phyloP scores from a whole-genome alignment of 2,888 invertebrate species.

The Melinopterus prodromus region DNA sequence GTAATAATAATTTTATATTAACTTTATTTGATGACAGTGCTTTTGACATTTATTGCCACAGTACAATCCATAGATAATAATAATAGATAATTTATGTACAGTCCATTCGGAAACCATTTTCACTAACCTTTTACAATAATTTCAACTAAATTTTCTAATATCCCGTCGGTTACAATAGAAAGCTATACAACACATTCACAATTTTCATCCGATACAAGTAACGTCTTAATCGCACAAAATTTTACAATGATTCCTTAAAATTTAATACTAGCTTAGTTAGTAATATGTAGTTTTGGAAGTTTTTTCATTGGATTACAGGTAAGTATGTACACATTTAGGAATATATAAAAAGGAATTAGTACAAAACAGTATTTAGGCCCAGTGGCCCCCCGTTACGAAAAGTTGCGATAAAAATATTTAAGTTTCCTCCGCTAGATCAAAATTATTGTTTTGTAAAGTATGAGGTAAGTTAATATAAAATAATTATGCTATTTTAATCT shows the following conservation, averaged over 20 bases:
- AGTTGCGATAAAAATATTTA: slow-evolving; percentile 33
- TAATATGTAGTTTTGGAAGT: slow-evolving; percentile 5
- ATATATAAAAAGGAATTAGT: slow-evolving; percentile 16
- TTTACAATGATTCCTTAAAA: not conserved
- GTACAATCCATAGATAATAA: slow-evolving; percentile 36
- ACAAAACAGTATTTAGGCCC: slow-evolving; percentile 29
- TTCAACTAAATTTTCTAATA: slow-evolving; percentile 21
- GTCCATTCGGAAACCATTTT: slow-evolving; percentile 37
- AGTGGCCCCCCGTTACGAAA: slow-evolving; percentile 13
- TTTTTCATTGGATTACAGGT: not conserved
- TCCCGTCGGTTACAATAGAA: slow-evolving; percentile 39
- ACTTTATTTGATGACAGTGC: slow-evolving; percentile 35
- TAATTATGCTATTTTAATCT: not conserved
- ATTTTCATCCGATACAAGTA: slow-evolving; percentile 21
- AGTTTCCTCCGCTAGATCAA: slow-evolving; percentile 33
- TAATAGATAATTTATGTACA: slow-evolving; percentile 27
- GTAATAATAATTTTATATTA: slow-evolving; percentile 23
- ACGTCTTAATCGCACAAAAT: not conserved
- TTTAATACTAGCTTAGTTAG: not conserved
- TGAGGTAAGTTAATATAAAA: slow-evolving; percentile 30
- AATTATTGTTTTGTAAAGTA: slow-evolving; percentile 36
- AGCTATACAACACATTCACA: slow-evolving; percentile 42
- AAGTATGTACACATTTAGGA: slow-evolving; percentile 11
- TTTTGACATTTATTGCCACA: slow-evolving; percentile 47
- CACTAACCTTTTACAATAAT: slow-evolving; percentile 40